These are phyloP conservation scores for Glyphotaelius pellucidus DNA, from an alignment of 2,888 invertebrate species.

Conservation along the genomic window DNA sequence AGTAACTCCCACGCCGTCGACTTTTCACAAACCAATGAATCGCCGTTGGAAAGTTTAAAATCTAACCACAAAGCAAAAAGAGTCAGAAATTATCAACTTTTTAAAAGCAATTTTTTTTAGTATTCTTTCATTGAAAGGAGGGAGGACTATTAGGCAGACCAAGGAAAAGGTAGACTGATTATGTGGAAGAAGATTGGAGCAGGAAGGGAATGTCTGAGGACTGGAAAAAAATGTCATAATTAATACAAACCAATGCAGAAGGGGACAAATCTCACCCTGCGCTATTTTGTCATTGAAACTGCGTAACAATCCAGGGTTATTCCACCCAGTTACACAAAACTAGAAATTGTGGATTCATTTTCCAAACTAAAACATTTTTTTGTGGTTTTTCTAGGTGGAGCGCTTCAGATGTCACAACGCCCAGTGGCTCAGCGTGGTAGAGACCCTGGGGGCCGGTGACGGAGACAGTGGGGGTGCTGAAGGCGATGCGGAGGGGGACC, in stretches of 20 bases:
- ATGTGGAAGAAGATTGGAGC: too few species aligned
- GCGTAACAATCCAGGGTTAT: not conserved
- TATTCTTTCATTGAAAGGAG: not conserved
- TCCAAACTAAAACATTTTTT: not conserved
- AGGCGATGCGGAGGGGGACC: slow-evolving; percentile 72
- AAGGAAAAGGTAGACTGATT: too few species aligned
- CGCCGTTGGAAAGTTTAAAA: not conserved
- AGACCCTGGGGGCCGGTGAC: slow-evolving; percentile 80
- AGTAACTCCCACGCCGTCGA: not conserved
- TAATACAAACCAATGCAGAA: too few species aligned
- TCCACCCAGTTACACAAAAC: not conserved
- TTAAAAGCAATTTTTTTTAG: not conserved
- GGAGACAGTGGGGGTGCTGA: slow-evolving; percentile 74
- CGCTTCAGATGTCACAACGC: slow-evolving; percentile 99
- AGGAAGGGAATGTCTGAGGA: too few species aligned
- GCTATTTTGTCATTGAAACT: not conserved
- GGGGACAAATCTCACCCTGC: too few species aligned
- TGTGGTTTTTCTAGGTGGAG: slow-evolving; percentile 79
- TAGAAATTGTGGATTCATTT: not conserved
- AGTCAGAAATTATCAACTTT: not conserved
- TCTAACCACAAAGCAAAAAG: not conserved
- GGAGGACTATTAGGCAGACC: too few species aligned
- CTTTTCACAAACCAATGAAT: not conserved
- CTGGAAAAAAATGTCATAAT: too few species aligned
- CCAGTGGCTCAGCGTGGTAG: slow-evolving; percentile 98